Evolutionary conservation across 23 tunicate species (phyloP).

Genomic region (Halocynthia roretzi): DNA sequence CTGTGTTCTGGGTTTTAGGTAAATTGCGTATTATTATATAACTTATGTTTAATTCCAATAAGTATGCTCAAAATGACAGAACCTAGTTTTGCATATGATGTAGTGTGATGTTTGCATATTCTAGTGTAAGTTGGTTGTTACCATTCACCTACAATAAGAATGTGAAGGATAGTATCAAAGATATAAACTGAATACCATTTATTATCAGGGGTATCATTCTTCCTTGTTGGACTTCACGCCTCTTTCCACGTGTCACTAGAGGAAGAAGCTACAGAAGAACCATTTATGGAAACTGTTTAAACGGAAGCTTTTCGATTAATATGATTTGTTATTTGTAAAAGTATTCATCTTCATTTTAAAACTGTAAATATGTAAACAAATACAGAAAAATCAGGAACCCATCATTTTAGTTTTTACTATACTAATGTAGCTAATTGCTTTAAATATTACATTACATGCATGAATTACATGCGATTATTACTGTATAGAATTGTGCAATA

Average conservation of each 20-base stretch:
- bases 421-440: too few species aligned
- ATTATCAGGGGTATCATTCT: constrained; percentile 61
- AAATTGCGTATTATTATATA: background rate
- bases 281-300: constrained; percentile 79
- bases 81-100: background rate
- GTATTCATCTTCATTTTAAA: background rate
- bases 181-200: background rate
- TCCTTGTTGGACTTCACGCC: constrained; percentile 77
- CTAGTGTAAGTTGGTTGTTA: too few species aligned
- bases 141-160: too few species aligned
- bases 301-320: background rate
- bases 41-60: background rate
- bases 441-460: too few species aligned
- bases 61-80: background rate
- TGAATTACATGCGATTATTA: too few species aligned
- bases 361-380: too few species aligned
- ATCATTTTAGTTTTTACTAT: too few species aligned
- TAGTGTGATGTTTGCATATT: background rate
- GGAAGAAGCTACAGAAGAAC: constrained; percentile 57
- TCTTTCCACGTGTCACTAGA: constrained; percentile 78
- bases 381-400: too few species aligned
- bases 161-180: background rate
- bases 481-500: too few species aligned
- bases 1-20: constrained; percentile 96
- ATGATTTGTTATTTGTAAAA: background rate